These are phyloP conservation scores for Cherax destructor DNA, from an alignment of 1,140 invertebrate genomes.

Conservation along the genomic window DNA sequence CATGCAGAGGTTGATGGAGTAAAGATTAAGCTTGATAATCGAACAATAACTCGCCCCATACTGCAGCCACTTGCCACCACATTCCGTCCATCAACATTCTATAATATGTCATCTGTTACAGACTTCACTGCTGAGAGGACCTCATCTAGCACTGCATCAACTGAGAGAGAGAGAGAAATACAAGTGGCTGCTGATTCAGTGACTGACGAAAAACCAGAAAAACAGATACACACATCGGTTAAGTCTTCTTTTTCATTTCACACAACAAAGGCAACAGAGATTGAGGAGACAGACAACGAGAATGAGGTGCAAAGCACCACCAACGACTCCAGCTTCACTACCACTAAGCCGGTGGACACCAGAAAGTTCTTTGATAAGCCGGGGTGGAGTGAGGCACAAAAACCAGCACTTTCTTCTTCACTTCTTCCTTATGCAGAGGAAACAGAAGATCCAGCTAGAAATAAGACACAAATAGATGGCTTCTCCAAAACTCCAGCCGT, in stretches of 20 bases:
- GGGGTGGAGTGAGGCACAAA: neutral
- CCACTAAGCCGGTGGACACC: slow-evolving; percentile 6
- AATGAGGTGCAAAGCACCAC: slow-evolving; percentile 53
- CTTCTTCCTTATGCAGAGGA: slow-evolving; percentile 11
- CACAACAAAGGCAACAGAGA: slow-evolving; percentile 18
- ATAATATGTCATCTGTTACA: neutral
- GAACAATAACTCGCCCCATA: slow-evolving; percentile 32
- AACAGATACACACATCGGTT: slow-evolving; percentile 38
- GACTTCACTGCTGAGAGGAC: slow-evolving; percentile 15
- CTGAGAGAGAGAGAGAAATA: neutral
- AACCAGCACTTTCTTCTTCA: slow-evolving; percentile 34
- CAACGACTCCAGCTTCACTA: slow-evolving; percentile 22
- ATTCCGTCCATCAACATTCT: slow-evolving; percentile 36
- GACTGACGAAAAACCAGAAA: neutral
- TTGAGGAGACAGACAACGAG: slow-evolving; percentile 21
- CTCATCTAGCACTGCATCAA: neutral
- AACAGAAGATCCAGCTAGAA: neutral
- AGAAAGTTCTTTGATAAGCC: slow-evolving; percentile 6
- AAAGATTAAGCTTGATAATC: slow-evolving; percentile 53
- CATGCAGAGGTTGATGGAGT: slow-evolving; percentile 61
- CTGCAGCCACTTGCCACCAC: slow-evolving; percentile 26
- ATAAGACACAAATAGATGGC: slow-evolving; percentile 4
- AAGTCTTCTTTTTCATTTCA: slow-evolving; percentile 56
- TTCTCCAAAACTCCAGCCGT: slow-evolving; percentile 1
- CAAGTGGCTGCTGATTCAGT: neutral